These are phyloP conservation scores for Saccopteryx leptura DNA, from an alignment of 2,113 vertebrate species.

Conservation along the genomic window DNA sequence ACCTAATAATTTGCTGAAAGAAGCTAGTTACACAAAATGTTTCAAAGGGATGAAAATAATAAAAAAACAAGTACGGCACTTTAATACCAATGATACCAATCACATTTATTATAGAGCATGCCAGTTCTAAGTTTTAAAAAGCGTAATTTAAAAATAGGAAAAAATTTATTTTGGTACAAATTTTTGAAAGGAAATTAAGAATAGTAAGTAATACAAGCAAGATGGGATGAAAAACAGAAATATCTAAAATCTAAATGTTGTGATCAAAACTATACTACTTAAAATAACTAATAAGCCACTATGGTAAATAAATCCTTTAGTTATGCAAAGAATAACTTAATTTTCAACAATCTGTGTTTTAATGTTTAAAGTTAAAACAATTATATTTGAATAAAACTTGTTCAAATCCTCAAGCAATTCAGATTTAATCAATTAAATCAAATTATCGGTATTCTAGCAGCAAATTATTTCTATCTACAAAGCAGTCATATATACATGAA, in stretches of 20 bases:
- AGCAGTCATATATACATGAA: conserved; percentile 36
- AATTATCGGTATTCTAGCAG: not conserved
- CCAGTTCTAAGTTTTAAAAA: conserved; percentile 11
- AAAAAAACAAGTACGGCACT: not conserved
- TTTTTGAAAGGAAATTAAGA: conserved; percentile 32
- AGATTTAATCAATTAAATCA: conserved; percentile 29
- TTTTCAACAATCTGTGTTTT: conserved; percentile 32
- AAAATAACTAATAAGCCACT: conserved; percentile 55
- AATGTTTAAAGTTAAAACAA: conserved; percentile 34
- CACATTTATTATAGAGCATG: conserved; percentile 5
- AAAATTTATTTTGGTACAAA: conserved; percentile 22
- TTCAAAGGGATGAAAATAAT: not conserved
- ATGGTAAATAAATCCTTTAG: conserved; percentile 3
- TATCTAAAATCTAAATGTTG: not conserved
- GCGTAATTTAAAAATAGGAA: not conserved
- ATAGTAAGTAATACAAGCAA: conserved; percentile 17
- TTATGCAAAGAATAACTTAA: not conserved
- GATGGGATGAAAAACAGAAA: not conserved
- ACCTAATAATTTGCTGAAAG: not conserved
- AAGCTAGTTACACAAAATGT: not conserved
- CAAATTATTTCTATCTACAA: conserved; percentile 18
- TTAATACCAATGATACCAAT: not conserved
- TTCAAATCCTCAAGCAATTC: conserved; percentile 7
- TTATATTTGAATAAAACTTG: conserved; percentile 42
- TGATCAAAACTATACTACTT: not conserved